phyloP scores from a whole-genome alignment of 2,888 invertebrate species.

The Caenorhabditis imperialis region DNA sequence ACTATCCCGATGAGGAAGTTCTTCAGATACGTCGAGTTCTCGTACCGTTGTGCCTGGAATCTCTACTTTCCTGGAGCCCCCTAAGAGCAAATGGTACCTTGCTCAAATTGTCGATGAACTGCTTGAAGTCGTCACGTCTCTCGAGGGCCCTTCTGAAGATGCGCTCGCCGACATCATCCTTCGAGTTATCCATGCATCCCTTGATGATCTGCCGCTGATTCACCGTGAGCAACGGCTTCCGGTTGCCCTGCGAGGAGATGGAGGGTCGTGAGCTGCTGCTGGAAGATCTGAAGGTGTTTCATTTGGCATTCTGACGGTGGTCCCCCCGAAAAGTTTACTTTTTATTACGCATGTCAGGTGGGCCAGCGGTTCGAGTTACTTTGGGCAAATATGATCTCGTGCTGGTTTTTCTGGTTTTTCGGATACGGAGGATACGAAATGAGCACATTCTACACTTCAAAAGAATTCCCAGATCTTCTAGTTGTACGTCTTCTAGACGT shows the following conservation, averaged over 20 bases:
- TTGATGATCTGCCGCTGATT: constrained; percentile 70
- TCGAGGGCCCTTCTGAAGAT: constrained; percentile 70
- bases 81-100: constrained; percentile 21
- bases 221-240: constrained; percentile 61
- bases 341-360: no score
- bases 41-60: constrained; percentile 61
- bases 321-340: no score
- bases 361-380: no score
- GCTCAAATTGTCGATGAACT: constrained; percentile 65
- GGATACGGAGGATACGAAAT: no score
- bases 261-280: constrained; percentile 53
- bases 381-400: no score
- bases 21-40: constrained; percentile 64
- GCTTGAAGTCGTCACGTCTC: constrained; percentile 64
- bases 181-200: constrained; percentile 72
- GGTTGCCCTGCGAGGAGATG: constrained; percentile 62
- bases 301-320: no score
- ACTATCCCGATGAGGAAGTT: constrained; percentile 64
- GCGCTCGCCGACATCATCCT: constrained; percentile 72
- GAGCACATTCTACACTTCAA: no score
- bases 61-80: neutral
- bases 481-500: no score
- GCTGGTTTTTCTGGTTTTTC: no score
- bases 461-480: no score
- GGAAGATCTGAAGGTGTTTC: constrained; percentile 34